Evolutionary conservation across 1,140 invertebrate species (phyloP).

Genomic region (Zaprionus capensis): DNA sequence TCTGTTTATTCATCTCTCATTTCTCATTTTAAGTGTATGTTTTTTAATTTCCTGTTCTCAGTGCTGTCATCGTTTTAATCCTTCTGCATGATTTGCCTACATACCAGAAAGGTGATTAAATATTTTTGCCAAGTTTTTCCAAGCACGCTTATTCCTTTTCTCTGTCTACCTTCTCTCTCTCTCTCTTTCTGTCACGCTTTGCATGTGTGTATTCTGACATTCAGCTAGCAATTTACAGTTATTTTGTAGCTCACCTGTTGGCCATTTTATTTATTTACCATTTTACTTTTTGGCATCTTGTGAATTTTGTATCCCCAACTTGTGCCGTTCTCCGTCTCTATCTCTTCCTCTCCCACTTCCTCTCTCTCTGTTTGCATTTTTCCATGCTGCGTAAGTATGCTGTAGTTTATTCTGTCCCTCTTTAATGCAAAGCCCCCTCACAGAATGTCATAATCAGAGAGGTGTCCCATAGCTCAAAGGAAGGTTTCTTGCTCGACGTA

Average conservation of each 20-base stretch:
- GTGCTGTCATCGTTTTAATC: background rate
- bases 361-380: background rate
- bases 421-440: slow-evolving; percentile 9
- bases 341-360: background rate
- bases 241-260: slow-evolving; percentile 35
- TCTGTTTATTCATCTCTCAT: background rate
- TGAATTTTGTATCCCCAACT: slow-evolving; percentile 8
- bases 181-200: background rate
- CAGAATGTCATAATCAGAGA: slow-evolving; percentile 14
- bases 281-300: slow-evolving; percentile 28
- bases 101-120: background rate
- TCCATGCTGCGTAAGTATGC: slow-evolving; percentile 19
- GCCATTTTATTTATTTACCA: slow-evolving; percentile 25
- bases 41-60: slow-evolving; percentile 2
- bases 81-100: background rate
- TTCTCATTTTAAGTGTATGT: background rate
- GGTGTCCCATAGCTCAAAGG: slow-evolving; percentile 6
- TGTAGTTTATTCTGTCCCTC: slow-evolving; percentile 5
- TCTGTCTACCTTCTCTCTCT: background rate
- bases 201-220: background rate
- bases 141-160: background rate
- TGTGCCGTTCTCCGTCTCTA: background rate
- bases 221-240: slow-evolving; percentile 36
- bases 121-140: background rate
- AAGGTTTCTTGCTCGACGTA: background rate